These are phyloP conservation scores for Panthera tigris DNA, from an alignment of 2,113 vertebrate genomes.

Conservation along the genomic window DNA sequence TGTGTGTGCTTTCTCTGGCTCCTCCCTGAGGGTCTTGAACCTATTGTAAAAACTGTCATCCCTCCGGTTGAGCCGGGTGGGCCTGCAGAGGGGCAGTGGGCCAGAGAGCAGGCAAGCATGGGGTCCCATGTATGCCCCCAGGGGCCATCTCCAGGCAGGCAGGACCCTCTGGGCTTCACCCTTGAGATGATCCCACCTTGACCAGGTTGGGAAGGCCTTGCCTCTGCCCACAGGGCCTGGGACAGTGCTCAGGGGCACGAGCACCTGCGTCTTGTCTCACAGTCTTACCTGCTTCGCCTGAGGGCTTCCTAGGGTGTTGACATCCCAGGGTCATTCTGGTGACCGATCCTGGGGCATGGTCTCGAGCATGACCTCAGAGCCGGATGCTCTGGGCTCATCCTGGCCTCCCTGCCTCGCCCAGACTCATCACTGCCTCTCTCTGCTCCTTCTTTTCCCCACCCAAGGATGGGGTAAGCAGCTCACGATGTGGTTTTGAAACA, in stretches of 20 bases:
- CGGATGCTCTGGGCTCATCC: accelerated
- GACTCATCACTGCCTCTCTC: background rate
- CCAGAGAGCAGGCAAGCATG: background rate
- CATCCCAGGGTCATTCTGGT: background rate
- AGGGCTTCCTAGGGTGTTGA: background rate
- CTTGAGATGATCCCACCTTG: background rate
- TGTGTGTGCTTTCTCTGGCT: background rate
- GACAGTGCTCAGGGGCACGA: background rate
- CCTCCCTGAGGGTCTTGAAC: background rate
- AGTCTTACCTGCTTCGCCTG: background rate
- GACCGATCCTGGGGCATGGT: too few relatives aligned
- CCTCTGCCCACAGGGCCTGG: background rate
- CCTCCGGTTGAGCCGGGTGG: background rate
- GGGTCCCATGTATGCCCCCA: too few relatives aligned
- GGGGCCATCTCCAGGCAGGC: background rate
- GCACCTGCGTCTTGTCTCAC: background rate
- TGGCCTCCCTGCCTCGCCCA: background rate
- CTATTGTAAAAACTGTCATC: background rate
- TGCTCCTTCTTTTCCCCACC: background rate
- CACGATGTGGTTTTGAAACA: background rate
- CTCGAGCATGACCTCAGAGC: background rate
- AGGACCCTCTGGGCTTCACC: background rate
- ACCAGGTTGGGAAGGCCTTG: background rate
- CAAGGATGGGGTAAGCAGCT: background rate
- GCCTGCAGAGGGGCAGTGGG: background rate